Conservation (phyloP, 2,113 vertebrate genomes). For the Uropsilus gracilis region DNA sequence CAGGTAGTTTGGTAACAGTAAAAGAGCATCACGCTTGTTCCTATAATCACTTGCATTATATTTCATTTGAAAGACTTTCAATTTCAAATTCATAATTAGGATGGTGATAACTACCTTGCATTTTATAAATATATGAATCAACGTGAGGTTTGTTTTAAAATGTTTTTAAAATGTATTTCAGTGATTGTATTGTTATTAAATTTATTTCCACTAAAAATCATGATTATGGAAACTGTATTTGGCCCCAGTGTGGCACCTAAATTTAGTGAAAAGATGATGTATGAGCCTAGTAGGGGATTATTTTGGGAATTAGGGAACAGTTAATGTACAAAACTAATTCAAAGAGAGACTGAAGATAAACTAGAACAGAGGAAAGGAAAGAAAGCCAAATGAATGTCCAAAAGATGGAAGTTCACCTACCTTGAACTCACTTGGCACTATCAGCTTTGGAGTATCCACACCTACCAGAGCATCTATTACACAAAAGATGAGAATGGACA, state of each 20-base stretch:
- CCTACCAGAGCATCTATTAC: constrained; percentile 95
- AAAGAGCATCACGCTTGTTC: background rate
- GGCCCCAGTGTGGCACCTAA: background rate
- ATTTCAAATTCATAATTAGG: background rate
- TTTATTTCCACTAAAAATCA: constrained; percentile 5
- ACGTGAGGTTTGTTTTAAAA: background rate
- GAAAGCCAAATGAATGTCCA: background rate
- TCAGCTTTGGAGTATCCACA: constrained; percentile 97
- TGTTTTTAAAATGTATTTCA: background rate
- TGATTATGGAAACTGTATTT: background rate
- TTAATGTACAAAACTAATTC: background rate
- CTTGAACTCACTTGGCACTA: constrained; percentile 99
- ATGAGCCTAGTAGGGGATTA: background rate
- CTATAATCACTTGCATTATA: background rate
- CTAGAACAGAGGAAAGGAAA: background rate
- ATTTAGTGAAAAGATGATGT: background rate
- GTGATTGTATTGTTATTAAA: background rate
- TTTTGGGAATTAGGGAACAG: background rate
- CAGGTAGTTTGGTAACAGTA: background rate
- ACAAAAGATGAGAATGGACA: constrained; percentile 97
- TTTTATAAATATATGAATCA: background rate
- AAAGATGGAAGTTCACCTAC: constrained; percentile 82
- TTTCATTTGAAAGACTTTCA: background rate
- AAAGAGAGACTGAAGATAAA: background rate
- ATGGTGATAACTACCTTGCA: background rate